Percentiles rank a stretch among this genome's conserved stretches.
phyloP scores from a whole-genome alignment of 2,113 vertebrate species.

The Cyanistes caeruleus region DNA sequence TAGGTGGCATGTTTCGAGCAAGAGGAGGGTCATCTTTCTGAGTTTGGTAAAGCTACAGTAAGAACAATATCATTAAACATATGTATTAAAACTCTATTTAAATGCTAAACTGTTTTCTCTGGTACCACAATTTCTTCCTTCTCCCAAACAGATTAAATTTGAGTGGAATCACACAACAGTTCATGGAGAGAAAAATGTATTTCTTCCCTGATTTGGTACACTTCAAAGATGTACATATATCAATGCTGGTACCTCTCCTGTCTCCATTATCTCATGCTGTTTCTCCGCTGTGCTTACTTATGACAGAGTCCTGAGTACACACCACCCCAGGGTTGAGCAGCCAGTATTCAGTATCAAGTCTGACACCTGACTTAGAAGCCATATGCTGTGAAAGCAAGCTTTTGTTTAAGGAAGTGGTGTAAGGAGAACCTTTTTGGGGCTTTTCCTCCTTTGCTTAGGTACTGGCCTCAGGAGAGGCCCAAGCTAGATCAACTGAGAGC shows the following conservation, averaged over 20 bases:
- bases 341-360: not conserved
- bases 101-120: not conserved
- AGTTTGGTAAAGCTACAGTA: constrained; percentile 75
- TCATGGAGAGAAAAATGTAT: not conserved
- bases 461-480: not conserved
- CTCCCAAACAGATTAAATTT: not conserved
- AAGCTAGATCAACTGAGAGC: not conserved
- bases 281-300: not conserved
- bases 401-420: not conserved
- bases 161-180: not conserved
- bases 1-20: constrained; percentile 80
- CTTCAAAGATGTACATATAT: not conserved
- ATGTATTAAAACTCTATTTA: not conserved
- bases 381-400: not conserved
- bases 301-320: not conserved
- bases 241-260: not conserved
- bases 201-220: not conserved
- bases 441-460: not conserved
- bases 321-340: not conserved
- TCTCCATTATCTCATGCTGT: not conserved
- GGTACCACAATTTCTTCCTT: not conserved
- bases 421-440: not conserved
- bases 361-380: not conserved
- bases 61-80: not conserved
- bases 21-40: constrained; percentile 80